phyloP scores from a whole-genome alignment of 1,140 invertebrate species.

The Drosophila azteca region DNA sequence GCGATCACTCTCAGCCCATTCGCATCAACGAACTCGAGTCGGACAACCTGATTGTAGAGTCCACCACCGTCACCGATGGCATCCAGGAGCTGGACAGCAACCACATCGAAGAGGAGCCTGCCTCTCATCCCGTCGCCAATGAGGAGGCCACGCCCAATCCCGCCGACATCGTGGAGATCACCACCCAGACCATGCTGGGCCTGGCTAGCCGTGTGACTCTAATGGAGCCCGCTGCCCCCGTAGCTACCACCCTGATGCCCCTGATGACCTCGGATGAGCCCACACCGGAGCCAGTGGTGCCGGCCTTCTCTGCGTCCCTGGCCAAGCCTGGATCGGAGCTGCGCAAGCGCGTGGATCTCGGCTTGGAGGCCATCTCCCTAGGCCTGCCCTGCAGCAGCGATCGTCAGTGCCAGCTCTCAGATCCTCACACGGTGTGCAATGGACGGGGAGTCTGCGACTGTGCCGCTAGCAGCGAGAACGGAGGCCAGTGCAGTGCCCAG shows the following conservation, averaged over 20 bases:
- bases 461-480: constrained; percentile 81
- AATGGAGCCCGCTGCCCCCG: constrained; percentile 84
- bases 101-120: constrained; percentile 52
- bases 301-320: constrained; percentile 13
- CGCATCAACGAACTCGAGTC: constrained; percentile 66
- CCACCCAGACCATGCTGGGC: constrained; percentile 80
- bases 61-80: constrained; percentile 61
- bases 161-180: constrained; percentile 78
- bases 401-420: constrained; percentile 91
- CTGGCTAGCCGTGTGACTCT: constrained; percentile 83
- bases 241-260: constrained; percentile 73
- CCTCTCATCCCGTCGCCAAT: constrained; percentile 2
- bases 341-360: constrained; percentile 84
- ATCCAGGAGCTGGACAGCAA: constrained; percentile 57
- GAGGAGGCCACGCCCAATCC: constrained; percentile 76
- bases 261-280: constrained; percentile 67
- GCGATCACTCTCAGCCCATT: constrained; percentile 38
- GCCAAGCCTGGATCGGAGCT: constrained; percentile 55
- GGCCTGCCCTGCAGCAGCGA: constrained; percentile 90
- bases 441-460: constrained; percentile 91
- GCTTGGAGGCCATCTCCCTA: constrained; percentile 88
- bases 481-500: constrained; percentile 87
- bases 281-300: constrained; percentile 50
- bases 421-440: constrained; percentile 91
- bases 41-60: constrained; percentile 71